Percentiles rank a stretch among this genome's conserved stretches.
These are phyloP conservation scores for Periophthalmus magnuspinnatus DNA, from an alignment of 2,797 vertebrate genomes.

Conservation along the genomic window DNA sequence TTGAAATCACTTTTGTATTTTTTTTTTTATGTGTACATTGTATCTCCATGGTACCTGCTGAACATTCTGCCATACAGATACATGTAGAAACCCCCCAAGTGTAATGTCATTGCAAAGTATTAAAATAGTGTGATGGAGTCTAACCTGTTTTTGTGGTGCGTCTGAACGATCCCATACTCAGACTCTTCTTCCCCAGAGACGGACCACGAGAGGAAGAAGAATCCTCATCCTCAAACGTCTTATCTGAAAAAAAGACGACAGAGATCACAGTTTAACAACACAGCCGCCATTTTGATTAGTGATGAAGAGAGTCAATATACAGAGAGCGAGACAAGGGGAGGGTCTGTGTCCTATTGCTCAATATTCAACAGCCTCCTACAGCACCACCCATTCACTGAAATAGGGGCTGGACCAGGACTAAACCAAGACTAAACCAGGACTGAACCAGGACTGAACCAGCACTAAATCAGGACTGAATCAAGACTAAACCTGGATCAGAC, in stretches of 20 bases:
- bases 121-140: conserved; percentile 25
- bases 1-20: too few species aligned
- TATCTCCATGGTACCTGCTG: too few species aligned
- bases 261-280: neutral
- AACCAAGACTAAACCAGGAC: too few species aligned
- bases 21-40: too few species aligned
- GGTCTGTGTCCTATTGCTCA: neutral
- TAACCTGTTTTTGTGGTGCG: conserved; percentile 89
- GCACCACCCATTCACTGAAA: neutral
- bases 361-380: neutral
- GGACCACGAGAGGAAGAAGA: conserved; percentile 86
- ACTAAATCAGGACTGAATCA: too few species aligned
- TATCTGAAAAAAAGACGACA: conserved; percentile 74
- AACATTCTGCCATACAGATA: too few species aligned
- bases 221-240: conserved; percentile 94
- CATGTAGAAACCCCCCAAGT: too few species aligned
- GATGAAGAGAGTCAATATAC: too few species aligned
- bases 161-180: conserved; percentile 78
- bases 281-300: too few species aligned
- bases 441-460: too few species aligned
- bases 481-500: neutral
- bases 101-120: too few species aligned
- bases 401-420: neutral
- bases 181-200: conserved; percentile 61
- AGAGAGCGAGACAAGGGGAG: neutral